Percentiles rank a stretch among this genome's conserved stretches.
Evolutionary conservation across 2,797 vertebrate genomes (phyloP).

Genomic region (Mormyrops attenuatus): DNA sequence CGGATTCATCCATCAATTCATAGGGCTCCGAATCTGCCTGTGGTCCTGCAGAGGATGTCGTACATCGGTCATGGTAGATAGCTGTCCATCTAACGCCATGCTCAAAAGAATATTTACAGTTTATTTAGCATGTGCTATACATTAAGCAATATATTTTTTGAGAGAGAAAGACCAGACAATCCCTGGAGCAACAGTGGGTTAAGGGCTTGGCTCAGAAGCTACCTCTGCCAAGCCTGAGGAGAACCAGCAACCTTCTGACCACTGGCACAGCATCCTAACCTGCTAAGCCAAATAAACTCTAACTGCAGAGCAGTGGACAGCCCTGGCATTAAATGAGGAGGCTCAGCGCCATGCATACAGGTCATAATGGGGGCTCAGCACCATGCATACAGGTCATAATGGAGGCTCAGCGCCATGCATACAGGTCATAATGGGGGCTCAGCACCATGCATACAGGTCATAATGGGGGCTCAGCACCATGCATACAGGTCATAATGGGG

Average conservation of each 20-base stretch:
- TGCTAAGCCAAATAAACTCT: background rate
- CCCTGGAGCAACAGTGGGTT: background rate
- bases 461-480: background rate
- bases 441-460: background rate
- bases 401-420: background rate
- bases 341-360: background rate
- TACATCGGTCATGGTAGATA: background rate
- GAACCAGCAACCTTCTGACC: background rate
- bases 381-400: background rate
- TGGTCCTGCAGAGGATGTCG: background rate
- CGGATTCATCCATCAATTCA: background rate
- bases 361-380: background rate
- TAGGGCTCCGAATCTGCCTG: background rate
- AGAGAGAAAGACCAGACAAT: background rate
- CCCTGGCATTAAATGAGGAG: background rate
- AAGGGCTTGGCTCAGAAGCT: background rate
- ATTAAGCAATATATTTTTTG: background rate
- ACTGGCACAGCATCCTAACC: background rate
- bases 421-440: background rate
- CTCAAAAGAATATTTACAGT: background rate
- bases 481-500: background rate
- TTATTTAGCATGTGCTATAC: background rate
- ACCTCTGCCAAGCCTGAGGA: background rate
- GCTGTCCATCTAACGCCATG: background rate
- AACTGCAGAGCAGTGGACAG: background rate